These are phyloP conservation scores for Crotalus viridis DNA, from an alignment of 2,113 vertebrate species.

Conservation along the genomic window DNA sequence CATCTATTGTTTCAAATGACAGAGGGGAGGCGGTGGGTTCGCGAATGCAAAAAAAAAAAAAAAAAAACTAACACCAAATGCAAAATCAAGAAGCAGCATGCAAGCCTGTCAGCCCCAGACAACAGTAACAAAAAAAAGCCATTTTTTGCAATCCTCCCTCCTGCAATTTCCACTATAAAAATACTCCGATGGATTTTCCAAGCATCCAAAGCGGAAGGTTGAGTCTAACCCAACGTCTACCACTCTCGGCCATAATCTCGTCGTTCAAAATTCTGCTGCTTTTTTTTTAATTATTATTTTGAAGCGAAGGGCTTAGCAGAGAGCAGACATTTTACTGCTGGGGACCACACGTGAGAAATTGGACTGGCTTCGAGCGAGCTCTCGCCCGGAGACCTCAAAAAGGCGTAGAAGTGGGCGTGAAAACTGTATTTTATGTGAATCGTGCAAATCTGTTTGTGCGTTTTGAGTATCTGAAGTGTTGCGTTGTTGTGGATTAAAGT, in stretches of 20 bases:
- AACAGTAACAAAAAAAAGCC: no score
- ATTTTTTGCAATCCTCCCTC: not conserved
- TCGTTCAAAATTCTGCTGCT: conserved; percentile 1
- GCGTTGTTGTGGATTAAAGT: not conserved
- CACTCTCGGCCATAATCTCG: conserved; percentile 15
- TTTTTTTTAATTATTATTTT: not conserved
- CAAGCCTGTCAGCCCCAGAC: not conserved
- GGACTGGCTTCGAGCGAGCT: not conserved
- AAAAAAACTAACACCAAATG: not conserved
- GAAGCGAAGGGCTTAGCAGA: not conserved
- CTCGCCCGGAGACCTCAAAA: not conserved
- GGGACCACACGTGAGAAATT: not conserved
- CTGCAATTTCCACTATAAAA: conserved; percentile 9
- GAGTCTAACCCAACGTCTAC: not conserved
- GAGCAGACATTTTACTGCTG: not conserved
- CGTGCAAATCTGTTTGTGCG: not conserved
- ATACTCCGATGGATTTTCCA: not conserved
- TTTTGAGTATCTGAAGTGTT: not conserved
- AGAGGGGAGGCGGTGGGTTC: not conserved
- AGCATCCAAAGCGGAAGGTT: not conserved
- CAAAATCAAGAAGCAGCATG: not conserved
- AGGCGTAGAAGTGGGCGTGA: not conserved
- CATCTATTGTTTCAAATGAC: not conserved
- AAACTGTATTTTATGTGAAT: not conserved
- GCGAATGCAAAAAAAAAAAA: not conserved